Evolutionary conservation across 2,888 invertebrate genomes (phyloP), one percentile per base, ranked within the genome.

Genomic region (Luffia ferchaultella): DNA sequence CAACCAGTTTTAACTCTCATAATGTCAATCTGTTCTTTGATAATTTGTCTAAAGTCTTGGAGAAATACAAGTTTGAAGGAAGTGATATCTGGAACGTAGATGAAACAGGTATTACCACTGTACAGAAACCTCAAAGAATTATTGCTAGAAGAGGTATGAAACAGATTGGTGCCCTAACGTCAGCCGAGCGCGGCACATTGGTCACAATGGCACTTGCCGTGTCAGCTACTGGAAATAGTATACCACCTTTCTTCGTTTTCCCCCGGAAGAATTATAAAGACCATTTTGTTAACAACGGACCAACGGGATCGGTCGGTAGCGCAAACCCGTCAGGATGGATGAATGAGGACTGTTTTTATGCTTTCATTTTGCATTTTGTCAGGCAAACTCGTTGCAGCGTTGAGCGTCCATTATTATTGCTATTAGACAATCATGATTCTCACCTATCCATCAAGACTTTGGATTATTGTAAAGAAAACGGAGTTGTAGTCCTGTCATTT

Each of bases 1-100:
- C 46, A 46, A 46, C 20, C 7, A 46, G 46, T 46, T 46, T 18
- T 44, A 19, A 43, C 41, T 52, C 42, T 55, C 54, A 43, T 18
- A 56, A 20, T 15, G 30, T n/a, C 9, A 48, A 41, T 49, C 53
- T 15, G 49, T 44, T 44, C 44, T 44, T 44, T 44, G 44, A 16
- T 44, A 44, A 44, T 44, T 16, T 44, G 44, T 7, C 44, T 12
- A 15, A 44, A 16, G 44, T 44, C 16, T 44, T 44, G 16, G 44
- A 44, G 12, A 44, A 44, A 44, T 44, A 44, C 16, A 44, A 44
- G 44, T 44, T 44, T 44, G 44, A 44, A 44, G 44, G 17, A 7
- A 7, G 16, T 44, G 12, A 44, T 9, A 12, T 12, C 40, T 40
- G 9, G n/a, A n/a, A n/a, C n/a, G n/a, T n/a, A n/a, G n/a, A n/a